Evolutionary conservation across 2,113 vertebrate species (phyloP).

Genomic region (Copsychus sechellarum): DNA sequence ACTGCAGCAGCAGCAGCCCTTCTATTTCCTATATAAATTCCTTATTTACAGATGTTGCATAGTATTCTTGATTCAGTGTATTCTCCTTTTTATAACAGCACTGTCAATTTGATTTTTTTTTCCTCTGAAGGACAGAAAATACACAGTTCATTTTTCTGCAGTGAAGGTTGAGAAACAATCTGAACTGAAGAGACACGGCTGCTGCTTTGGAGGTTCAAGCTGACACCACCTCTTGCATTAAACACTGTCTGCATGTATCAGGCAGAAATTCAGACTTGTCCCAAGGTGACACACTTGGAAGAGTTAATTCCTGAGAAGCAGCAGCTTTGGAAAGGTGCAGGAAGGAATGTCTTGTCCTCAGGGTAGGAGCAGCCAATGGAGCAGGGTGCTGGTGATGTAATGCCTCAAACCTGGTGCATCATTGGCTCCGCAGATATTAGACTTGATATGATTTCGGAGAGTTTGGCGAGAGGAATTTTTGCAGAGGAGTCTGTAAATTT

Average conservation of each 20-base stretch:
- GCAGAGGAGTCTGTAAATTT: conserved; percentile 44
- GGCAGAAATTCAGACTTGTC: background rate
- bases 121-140: background rate
- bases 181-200: background rate
- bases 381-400: conserved; percentile 56
- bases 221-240: background rate
- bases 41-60: background rate
- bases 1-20: conserved; percentile 6
- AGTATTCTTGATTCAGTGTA: background rate
- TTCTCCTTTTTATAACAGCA: background rate
- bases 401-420: conserved; percentile 16
- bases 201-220: background rate
- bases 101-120: background rate
- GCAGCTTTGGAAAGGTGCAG: conserved; percentile 49
- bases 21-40: background rate
- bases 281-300: conserved; percentile 5
- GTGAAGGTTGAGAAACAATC: background rate
- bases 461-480: conserved; percentile 35
- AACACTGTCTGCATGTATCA: background rate
- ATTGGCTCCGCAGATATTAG: conserved; percentile 19
- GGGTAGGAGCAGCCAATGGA: conserved; percentile 55
- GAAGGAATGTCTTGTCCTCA: conserved; percentile 34
- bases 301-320: conserved; percentile 56
- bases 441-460: conserved; percentile 28
- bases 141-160: conserved; percentile 9